Base-by-base conservation (phyloP, 1,140 invertebrate species). In the Camponotus vicinus region DNA sequence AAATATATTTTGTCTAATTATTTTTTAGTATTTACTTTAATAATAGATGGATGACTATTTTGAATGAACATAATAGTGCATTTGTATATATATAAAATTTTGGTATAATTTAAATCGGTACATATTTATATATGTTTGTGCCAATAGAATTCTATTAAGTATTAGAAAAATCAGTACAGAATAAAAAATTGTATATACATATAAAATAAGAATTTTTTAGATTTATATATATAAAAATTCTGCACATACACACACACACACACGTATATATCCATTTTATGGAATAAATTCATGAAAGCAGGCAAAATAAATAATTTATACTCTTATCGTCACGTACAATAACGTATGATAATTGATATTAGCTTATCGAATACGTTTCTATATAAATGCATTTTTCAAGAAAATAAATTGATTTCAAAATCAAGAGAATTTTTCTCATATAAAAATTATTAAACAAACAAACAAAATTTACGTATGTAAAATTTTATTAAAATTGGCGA, bases 321-420 rank as follows among this genome's bases (percentile, higher is more conserved):
- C 15, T 15, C 13, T 55, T 71, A 71, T 71, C 45, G 42, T 70
- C 69, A 71, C 69, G 69, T 71, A 55, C 27, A 34, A 18, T 70
- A 49, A 70, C 8, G 11, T 49, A 8, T 4, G 42, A 6, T 27
- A 55, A 71, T 71, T 32, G 69, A 15, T 27, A 71, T 6, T 34
- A 32, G 15, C 13, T 71, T 8, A 18, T 71, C 3, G 27, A 69
- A 49, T 32, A 18, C 15, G 32, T 27, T 18, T 27, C 15, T 49
- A 21, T 21, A 21, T 27, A 27, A 61, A 32, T 11, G 11, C 18
- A 64, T 11, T 73, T 57, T 75, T 2, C 18, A 21, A 57, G 8
- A 66, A 9, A 3, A 2, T 9, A 75, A 71, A 52, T 18, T 1
- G 13, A 11, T 37, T 37, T 11, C 11, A 76, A 13, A 11, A 49